A percentile compares a stretch with the other conserved stretches of the same genome.
Conservation (phyloP, 2,888 invertebrate species). For the Anodontia alba region DNA sequence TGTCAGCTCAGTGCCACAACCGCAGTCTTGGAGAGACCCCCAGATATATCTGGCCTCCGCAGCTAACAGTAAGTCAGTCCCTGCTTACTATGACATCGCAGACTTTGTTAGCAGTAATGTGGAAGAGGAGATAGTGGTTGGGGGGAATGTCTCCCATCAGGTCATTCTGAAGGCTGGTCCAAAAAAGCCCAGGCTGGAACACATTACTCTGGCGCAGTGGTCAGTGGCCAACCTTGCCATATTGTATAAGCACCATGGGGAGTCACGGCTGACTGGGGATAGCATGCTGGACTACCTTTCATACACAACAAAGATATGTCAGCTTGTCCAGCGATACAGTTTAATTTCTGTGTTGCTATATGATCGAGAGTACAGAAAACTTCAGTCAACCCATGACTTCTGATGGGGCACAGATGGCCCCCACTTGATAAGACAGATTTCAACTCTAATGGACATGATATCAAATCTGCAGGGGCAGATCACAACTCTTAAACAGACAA, state of each 20-base stretch:
- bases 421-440: no score
- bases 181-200: slow-evolving; percentile 31
- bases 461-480: no score
- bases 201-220: slow-evolving; percentile 30
- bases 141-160: not conserved
- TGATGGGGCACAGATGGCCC: slow-evolving; percentile 33
- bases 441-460: no score
- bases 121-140: no score
- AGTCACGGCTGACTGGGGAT: not conserved
- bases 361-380: slow-evolving; percentile 32
- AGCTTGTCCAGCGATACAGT: slow-evolving; percentile 20
- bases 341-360: slow-evolving; percentile 21
- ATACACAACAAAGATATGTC: slow-evolving; percentile 29
- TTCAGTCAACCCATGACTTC: slow-evolving; percentile 26
- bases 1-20: not conserved
- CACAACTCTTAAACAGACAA: no score
- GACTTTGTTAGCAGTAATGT: not conserved
- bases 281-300: slow-evolving; percentile 37
- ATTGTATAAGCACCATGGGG: slow-evolving; percentile 27
- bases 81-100: not conserved
- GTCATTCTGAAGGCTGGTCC: slow-evolving; percentile 26
- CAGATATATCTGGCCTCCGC: slow-evolving; percentile 4
- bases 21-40: slow-evolving; percentile 6
- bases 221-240: slow-evolving; percentile 34
- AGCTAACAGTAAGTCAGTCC: slow-evolving; percentile 13